Conservation (phyloP, 2,888 invertebrate species). For the Eupithecia subumbrata region DNA sequence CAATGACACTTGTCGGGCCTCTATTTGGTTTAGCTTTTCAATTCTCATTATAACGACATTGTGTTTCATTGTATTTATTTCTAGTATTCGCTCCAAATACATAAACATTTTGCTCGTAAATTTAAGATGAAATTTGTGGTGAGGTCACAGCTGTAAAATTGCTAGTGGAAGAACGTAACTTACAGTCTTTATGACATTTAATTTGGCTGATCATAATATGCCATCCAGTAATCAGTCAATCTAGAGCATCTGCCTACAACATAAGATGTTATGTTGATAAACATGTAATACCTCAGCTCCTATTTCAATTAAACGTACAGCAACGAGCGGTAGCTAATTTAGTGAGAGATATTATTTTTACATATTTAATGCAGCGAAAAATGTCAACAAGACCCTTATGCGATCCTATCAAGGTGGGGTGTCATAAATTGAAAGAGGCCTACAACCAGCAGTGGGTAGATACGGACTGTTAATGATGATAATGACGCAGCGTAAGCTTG, state of each 20-base stretch:
- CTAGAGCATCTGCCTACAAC: not conserved
- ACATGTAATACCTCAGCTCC: too few relatives aligned
- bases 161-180: not conserved
- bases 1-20: conserved; percentile 22
- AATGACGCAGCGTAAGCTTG: not conserved
- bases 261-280: too few relatives aligned
- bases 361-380: not conserved
- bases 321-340: too few relatives aligned
- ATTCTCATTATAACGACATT: conserved; percentile 7
- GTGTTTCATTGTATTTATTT: conserved; percentile 11
- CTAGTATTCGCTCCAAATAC: conserved; percentile 1
- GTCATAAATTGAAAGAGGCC: too few relatives aligned
- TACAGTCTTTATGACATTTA: not conserved
- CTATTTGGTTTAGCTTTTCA: conserved; percentile 17
- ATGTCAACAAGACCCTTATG: not conserved
- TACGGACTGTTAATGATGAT: not conserved
- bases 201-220: not conserved
- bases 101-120: conserved; percentile 1
- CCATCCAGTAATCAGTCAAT: too few relatives aligned
- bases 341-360: too few relatives aligned
- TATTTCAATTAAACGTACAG: not conserved
- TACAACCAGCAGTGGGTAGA: not conserved
- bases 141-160: not conserved
- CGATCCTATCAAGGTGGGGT: not conserved
- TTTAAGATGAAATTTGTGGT: conserved; percentile 11